These are phyloP conservation scores for Betta splendens DNA, from an alignment of 2,797 vertebrate genomes.

Conservation along the genomic window DNA sequence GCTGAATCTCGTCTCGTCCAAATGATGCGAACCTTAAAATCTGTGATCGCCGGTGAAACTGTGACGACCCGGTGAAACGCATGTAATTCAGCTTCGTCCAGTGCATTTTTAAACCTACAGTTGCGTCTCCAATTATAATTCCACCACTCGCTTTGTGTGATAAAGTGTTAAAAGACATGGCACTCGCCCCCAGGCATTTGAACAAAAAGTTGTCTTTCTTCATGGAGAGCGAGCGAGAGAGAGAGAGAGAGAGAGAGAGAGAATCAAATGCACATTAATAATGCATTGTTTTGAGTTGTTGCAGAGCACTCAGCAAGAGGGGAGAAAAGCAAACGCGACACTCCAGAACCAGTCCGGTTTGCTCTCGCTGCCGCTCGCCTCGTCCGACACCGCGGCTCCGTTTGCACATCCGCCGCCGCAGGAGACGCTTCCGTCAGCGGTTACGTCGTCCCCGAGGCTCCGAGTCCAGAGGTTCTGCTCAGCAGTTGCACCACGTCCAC, in stretches of 20 bases:
- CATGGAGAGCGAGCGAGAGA: conserved; percentile 13
- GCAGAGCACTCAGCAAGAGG: conserved; percentile 51
- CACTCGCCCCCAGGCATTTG: conserved; percentile 32
- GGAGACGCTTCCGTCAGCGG: conserved; percentile 51
- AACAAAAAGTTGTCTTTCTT: conserved; percentile 53
- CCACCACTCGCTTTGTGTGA: conserved; percentile 22
- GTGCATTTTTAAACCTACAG: conserved; percentile 5
- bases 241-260: conserved; percentile 2
- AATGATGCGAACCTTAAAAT: conserved; percentile 18
- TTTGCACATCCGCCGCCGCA: conserved; percentile 62
- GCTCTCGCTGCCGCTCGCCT: conserved; percentile 56
- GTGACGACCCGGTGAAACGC: conserved; percentile 4
- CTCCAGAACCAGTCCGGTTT: conserved; percentile 68
- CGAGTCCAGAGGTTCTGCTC: conserved; percentile 36
- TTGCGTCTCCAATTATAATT: conserved; percentile 17
- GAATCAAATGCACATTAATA: conserved; percentile 65
- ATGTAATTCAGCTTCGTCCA: not conserved
- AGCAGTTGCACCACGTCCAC: conserved; percentile 27
- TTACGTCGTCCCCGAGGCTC: conserved; percentile 26
- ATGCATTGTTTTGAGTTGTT: conserved; percentile 66
- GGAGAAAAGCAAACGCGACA: conserved; percentile 56
- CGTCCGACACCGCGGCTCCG: conserved; percentile 52
- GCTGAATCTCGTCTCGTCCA: conserved; percentile 16
- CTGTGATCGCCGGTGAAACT: conserved; percentile 11
- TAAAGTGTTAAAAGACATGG: conserved; percentile 38